These are phyloP conservation scores for Eueremaeus valkanovi DNA, from an alignment of 2,888 invertebrate species.

Conservation along the genomic window DNA sequence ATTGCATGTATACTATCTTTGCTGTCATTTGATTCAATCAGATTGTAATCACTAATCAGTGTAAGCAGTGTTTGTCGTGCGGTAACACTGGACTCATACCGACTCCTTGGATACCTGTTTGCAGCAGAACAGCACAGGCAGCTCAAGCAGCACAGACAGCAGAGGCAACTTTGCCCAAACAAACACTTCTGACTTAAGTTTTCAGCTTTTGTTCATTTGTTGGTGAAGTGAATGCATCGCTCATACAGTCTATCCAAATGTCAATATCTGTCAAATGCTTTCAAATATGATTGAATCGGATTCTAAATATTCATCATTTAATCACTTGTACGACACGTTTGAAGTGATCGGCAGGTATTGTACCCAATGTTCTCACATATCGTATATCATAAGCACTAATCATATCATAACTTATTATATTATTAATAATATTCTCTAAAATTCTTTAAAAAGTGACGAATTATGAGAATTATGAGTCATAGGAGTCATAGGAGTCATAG, in stretches of 20 bases:
- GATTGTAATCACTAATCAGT: background rate
- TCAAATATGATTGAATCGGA: background rate
- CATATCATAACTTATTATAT: no score
- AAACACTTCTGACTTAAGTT: no score
- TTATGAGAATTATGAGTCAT: no score
- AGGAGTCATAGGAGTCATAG: no score
- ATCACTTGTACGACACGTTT: background rate
- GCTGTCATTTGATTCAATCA: background rate
- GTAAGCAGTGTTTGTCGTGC: background rate
- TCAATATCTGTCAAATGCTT: no score
- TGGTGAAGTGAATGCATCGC: background rate
- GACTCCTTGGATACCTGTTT: background rate
- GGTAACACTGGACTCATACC: background rate
- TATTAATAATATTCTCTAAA: no score
- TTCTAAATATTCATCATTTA: background rate
- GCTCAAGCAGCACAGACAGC: no score
- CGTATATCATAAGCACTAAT: no score
- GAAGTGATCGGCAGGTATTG: conserved; percentile 14
- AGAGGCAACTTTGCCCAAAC: background rate
- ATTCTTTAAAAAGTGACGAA: no score
- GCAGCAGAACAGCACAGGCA: background rate
- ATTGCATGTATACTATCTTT: no score
- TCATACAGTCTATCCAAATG: background rate
- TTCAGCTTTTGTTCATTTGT: no score
- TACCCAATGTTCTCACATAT: no score